Base-by-base conservation (phyloP, 2,888 invertebrate genomes). In the Blera fallax region DNA sequence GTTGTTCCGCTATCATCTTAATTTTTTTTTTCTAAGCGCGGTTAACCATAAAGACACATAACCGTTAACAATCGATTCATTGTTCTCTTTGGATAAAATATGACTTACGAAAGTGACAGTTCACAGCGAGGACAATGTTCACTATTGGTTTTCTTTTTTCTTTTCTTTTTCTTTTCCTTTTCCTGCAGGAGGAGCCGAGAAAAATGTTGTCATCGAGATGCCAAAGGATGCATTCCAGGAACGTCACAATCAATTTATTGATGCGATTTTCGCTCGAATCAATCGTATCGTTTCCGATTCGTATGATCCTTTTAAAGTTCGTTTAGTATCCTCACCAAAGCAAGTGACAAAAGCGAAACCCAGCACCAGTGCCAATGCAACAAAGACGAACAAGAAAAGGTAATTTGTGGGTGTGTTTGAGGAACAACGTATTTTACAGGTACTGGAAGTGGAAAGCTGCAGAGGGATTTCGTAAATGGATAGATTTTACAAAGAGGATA, bases 241-340 rank as follows among this genome's bases (percentile, higher is more conserved):
- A 64, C 96, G 96, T 90, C 97, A 97, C 93, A 97, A 97, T 92
- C 94, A 95, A 88, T 97, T 97, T 91, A 95, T 97, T 74, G 97
- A 97, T 92, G 96, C 95, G 88, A 96, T 97, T 88, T 93, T 97
- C 87, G 95, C 95, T 76, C 94, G 96, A 88, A 96, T 97, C 92
- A 97, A 97, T 92, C 95, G 95, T 88, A 96, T 97, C 79, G 92
- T 97, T 87, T 94, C 95, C 60, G 94, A 94, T 87, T 96, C 96
- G 62, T 97, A 97, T 92, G 97, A 97, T 90, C 97, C 97, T 0
- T 97, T 97, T 76, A 95, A 95, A 87, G 97, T 97, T 0, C 90
- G 91, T 60, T 87, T 91, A 69, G 89, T 90, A 24, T 88, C 89
- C n/a, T 14, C 70, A 43, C 45, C 62, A 29, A 74, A 83, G 62